Percentiles rank a stretch among this genome's conserved stretches.
Evolutionary conservation across 1,140 invertebrate genomes (phyloP).

Genomic region (Belonocnema kinseyi): DNA sequence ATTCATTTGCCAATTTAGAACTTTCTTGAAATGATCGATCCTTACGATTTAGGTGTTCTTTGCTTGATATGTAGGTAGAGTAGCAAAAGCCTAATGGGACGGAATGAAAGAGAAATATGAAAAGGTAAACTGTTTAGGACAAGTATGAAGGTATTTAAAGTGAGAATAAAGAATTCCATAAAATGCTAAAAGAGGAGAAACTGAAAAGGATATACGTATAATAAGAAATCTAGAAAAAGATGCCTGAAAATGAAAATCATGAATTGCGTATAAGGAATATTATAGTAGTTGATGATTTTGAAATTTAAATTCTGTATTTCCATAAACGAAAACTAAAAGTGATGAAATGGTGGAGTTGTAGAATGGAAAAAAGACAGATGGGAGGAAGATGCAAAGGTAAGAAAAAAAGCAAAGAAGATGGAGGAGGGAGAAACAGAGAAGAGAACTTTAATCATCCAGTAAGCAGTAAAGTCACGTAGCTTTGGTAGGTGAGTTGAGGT

Average conservation of each 20-base stretch:
- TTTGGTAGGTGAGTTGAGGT: conserved; percentile 39
- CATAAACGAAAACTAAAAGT: too few relatives aligned
- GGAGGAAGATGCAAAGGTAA: conserved; percentile 18
- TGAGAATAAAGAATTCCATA: neutral
- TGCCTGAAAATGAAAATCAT: too few relatives aligned
- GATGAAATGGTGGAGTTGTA: neutral
- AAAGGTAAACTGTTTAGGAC: neutral
- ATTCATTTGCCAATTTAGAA: too few relatives aligned
- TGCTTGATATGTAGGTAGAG: neutral
- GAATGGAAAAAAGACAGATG: conserved; percentile 36
- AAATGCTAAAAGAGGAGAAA: too few relatives aligned
- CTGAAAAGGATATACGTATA: too few relatives aligned
- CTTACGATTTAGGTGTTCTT: too few relatives aligned
- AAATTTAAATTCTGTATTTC: too few relatives aligned
- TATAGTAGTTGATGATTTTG: too few relatives aligned
- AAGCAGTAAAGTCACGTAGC: conserved; percentile 65
- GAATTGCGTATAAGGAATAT: too few relatives aligned
- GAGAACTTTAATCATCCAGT: conserved; percentile 65
- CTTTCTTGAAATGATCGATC: too few relatives aligned
- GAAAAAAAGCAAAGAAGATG: conserved; percentile 43
- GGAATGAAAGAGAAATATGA: conserved; percentile 30
- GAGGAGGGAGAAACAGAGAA: conserved; percentile 23
- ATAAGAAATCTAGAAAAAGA: too few relatives aligned
- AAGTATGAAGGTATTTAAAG: neutral
- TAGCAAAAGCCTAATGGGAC: conserved; percentile 38